phyloP scores from a whole-genome alignment of 2,888 invertebrate genomes.

The Drosophila monieri region DNA sequence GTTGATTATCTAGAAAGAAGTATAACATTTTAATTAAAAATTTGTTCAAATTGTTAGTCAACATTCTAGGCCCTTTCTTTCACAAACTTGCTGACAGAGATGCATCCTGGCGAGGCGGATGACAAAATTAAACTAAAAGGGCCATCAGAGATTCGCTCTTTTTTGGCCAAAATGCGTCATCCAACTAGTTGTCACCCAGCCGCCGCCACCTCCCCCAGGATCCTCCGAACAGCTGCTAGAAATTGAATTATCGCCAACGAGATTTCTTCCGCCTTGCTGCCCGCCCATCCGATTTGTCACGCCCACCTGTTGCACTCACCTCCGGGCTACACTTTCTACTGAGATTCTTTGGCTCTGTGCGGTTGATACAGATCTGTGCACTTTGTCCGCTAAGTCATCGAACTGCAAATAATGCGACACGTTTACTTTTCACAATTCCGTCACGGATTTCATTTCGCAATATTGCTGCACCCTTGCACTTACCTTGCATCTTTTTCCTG shows the following conservation, averaged over 20 bases:
- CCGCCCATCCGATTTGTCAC: conserved; percentile 18
- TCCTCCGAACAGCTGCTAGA: conserved; percentile 5
- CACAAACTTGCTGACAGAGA: conserved; percentile 25
- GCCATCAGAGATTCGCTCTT: not conserved
- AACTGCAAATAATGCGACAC: conserved; percentile 7
- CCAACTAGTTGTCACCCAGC: not conserved
- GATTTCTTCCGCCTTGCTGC: conserved; percentile 25
- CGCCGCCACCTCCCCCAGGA: not conserved
- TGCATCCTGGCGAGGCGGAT: conserved; percentile 12
- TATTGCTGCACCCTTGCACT: not conserved
- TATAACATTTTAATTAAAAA: too few relatives aligned
- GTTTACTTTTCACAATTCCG: conserved; percentile 4
- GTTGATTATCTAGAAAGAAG: conserved; percentile 39
- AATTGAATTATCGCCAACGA: conserved; percentile 37
- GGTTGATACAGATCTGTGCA: conserved; percentile 9
- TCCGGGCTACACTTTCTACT: not conserved
- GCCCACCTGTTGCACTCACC: conserved; percentile 25
- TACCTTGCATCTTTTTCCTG: not conserved
- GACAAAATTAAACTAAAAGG: conserved; percentile 3
- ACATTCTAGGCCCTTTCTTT: too few relatives aligned
- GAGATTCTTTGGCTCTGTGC: conserved; percentile 13
- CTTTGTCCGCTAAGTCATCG: conserved; percentile 27
- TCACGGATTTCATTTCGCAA: not conserved
- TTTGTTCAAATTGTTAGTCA: too few relatives aligned
- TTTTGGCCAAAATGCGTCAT: conserved; percentile 14